Evolutionary conservation across 37 sponge, comb jelly and placozoan species (phyloP).

Genomic region (Halisarca cf. caerulea): DNA sequence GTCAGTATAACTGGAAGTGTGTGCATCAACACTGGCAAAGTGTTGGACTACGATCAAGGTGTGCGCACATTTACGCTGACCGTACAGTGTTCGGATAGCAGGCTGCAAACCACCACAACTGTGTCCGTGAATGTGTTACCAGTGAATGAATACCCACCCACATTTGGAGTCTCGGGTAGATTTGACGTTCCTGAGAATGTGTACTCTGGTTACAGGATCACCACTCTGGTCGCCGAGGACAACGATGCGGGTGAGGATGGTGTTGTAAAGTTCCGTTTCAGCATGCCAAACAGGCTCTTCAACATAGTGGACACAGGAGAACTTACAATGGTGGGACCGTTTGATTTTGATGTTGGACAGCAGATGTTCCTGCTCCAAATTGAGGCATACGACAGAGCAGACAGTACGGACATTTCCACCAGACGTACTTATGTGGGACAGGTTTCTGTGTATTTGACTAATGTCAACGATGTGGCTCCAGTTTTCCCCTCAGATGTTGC

Average conservation of each 20-base stretch:
- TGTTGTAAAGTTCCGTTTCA: conserved; percentile 31
- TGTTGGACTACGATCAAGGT: conserved; percentile 50
- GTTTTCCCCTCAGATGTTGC: conserved; percentile 6
- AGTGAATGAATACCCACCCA: conserved; percentile 35
- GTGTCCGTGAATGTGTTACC: conserved; percentile 11
- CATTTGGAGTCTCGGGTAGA: neutral
- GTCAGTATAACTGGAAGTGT: conserved; percentile 46
- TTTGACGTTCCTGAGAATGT: conserved; percentile 1
- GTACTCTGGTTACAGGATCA: conserved; percentile 3
- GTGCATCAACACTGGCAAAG: neutral
- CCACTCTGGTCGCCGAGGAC: conserved; percentile 22
- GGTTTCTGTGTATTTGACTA: conserved; percentile 42
- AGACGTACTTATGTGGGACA: neutral
- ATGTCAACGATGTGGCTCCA: conserved; percentile 76
- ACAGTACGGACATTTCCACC: neutral
- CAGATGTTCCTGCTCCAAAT: conserved; percentile 24
- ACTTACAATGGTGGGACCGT: conserved; percentile 33
- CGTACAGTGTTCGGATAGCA: conserved; percentile 38
- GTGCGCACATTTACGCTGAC: conserved; percentile 7
- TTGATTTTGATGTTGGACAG: conserved; percentile 54
- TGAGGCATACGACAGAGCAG: conserved; percentile 42
- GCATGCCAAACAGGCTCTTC: neutral
- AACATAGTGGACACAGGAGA: conserved; percentile 17
- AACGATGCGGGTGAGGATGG: conserved; percentile 68
- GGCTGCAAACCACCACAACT: neutral